These are phyloP conservation scores for Diorhabda sublineata DNA, from an alignment of 1,140 invertebrate genomes.

Conservation along the genomic window DNA sequence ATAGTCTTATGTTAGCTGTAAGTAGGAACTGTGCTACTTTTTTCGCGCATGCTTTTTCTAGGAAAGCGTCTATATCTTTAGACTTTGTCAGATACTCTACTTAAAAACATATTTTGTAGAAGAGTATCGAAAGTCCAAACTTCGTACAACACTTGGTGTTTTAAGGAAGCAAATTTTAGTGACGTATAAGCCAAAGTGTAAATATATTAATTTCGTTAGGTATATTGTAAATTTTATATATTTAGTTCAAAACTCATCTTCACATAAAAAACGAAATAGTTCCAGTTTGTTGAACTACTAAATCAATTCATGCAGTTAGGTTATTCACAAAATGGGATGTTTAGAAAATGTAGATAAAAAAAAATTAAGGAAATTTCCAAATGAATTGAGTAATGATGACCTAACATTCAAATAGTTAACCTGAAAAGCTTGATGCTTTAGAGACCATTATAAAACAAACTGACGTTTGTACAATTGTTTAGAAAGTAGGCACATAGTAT, in stretches of 20 bases:
- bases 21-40: constrained; percentile 23
- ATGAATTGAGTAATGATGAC: too few relatives aligned
- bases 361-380: too few relatives aligned
- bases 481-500: neutral
- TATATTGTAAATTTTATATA: constrained; percentile 28
- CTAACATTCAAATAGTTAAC: neutral
- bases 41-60: constrained; percentile 36
- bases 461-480: neutral
- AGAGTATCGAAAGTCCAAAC: constrained; percentile 1
- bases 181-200: constrained; percentile 24
- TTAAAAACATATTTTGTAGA: neutral
- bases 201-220: constrained; percentile 25
- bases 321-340: too few relatives aligned
- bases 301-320: too few relatives aligned
- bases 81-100: neutral
- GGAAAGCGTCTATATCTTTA: neutral
- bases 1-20: constrained; percentile 44
- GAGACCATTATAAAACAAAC: neutral
- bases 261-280: neutral
- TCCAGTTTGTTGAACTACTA: too few relatives aligned
- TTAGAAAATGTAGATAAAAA: too few relatives aligned
- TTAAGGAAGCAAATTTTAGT: constrained; percentile 23
- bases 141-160: constrained; percentile 17
- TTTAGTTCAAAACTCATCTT: constrained; percentile 10
- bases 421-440: neutral